These are phyloP conservation scores for Mycteria americana DNA, from an alignment of 2,797 vertebrate genomes.

Conservation along the genomic window DNA sequence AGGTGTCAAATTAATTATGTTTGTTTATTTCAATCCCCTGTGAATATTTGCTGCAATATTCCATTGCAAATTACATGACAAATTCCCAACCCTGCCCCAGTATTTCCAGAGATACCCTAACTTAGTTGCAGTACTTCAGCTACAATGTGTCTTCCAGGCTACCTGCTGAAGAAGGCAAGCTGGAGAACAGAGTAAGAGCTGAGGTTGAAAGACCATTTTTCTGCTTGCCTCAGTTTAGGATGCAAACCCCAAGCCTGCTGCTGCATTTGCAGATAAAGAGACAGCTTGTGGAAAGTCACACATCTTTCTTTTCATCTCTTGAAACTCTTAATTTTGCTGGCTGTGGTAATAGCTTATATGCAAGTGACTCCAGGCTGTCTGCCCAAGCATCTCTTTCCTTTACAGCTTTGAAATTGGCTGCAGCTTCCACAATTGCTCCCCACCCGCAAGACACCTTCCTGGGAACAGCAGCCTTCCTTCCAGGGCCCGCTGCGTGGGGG, in stretches of 20 bases:
- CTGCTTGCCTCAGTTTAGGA: background rate
- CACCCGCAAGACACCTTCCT: rapidly evolving
- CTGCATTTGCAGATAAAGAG: background rate
- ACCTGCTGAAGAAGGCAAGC: background rate
- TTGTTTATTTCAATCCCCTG: background rate
- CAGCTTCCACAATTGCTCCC: background rate
- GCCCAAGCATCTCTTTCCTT: background rate
- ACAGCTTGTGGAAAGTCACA: background rate
- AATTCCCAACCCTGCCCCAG: background rate
- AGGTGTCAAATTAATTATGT: background rate
- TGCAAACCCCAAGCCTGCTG: background rate
- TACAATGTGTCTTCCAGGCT: background rate
- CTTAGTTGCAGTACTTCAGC: background rate
- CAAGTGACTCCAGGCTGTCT: background rate
- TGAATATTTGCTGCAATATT: background rate
- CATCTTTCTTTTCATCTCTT: background rate
- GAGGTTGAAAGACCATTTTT: background rate
- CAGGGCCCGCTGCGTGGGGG: rapidly evolving
- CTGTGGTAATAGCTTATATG: background rate
- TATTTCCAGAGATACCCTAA: background rate
- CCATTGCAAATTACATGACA: background rate
- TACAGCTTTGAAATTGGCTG: background rate
- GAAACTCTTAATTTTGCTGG: background rate
- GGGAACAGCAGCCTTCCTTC: background rate
- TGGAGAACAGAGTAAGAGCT: background rate